Evolutionary conservation across 2,113 vertebrate species (phyloP), one percentile per base, ranked within the genome.

Genomic region (Lipophrys pholis): DNA sequence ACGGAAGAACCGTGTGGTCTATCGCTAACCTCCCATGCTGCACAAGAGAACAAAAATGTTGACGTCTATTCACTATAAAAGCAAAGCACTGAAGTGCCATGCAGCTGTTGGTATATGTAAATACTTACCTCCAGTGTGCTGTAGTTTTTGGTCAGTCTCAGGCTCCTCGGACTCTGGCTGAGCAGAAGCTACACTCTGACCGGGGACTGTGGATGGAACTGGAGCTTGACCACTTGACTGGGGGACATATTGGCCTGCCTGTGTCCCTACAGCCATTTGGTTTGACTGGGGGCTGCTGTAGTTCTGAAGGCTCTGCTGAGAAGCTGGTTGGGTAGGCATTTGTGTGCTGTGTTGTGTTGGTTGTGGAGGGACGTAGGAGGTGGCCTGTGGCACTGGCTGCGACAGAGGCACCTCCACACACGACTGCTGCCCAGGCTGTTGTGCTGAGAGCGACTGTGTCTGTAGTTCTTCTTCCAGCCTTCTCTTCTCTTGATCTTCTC

Each of bases 401-500:
- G 76, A 68, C 61, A 73, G 80, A 51, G 85, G 53, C 35, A 69
- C 10, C 67, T 93, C 91, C 8, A 63, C 15, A 40, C 57, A 54
- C 0, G 85, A 10, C 38, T 92, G 94, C 14, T 93, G 95, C 68
- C 94, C 93, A 17, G 66, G 57, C 49, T 89, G 91, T 60, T 87
- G 89, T 38, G 57, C 39, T 9, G 68, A 54, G 46, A 52, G 43
- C 30, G 78, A 52, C 30, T 67, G 88, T 58, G 42, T 57, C 65
- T 82, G 87, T 43, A 79, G 77, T 58, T 93, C 95, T 74, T 96
- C 96, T 87, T 97, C 96, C 72, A 95, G 90, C 62, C 93, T 96
- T 68, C 92, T 95, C 87, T 95, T 98, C 82, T 98, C 95, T 83
- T 96, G 96, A 11, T 97, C 95, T 80, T 98, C 95, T 69, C 97